Percentiles rank a stretch among this genome's conserved stretches.
Conservation (phyloP, 2,113 vertebrate species). For the Odobenus rosmarus region DNA sequence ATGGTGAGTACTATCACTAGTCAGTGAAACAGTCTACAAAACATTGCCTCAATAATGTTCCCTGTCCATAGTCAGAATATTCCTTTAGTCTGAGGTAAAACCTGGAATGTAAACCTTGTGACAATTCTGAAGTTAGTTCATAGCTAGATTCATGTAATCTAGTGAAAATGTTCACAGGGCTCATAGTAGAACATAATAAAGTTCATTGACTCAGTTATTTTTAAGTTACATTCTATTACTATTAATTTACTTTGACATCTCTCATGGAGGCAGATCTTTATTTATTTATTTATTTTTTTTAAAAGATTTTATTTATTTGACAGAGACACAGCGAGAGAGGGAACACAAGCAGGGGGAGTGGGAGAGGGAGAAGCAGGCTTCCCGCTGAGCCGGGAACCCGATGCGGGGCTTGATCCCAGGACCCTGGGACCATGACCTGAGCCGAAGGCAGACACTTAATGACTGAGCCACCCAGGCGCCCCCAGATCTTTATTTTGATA, state of each 20-base stretch:
- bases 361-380: too few species aligned
- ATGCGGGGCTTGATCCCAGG: too few species aligned
- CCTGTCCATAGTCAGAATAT: neutral
- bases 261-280: neutral
- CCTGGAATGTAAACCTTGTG: neutral
- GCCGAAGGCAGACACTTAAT: too few species aligned
- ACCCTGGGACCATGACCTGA: too few species aligned
- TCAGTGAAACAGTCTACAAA: neutral
- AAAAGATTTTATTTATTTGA: too few species aligned
- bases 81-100: neutral
- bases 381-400: too few species aligned
- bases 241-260: neutral
- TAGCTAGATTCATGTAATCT: neutral
- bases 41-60: neutral
- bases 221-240: neutral
- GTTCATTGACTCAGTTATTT: neutral
- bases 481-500: neutral
- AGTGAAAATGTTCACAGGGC: neutral
- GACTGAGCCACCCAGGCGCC: too few species aligned
- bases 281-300: constrained; percentile 42
- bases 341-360: too few species aligned
- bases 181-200: neutral
- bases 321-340: too few species aligned
- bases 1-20: neutral
- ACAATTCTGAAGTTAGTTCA: neutral